Base-by-base conservation (phyloP, 2,888 invertebrate genomes). In the Chorisops tibialis region DNA sequence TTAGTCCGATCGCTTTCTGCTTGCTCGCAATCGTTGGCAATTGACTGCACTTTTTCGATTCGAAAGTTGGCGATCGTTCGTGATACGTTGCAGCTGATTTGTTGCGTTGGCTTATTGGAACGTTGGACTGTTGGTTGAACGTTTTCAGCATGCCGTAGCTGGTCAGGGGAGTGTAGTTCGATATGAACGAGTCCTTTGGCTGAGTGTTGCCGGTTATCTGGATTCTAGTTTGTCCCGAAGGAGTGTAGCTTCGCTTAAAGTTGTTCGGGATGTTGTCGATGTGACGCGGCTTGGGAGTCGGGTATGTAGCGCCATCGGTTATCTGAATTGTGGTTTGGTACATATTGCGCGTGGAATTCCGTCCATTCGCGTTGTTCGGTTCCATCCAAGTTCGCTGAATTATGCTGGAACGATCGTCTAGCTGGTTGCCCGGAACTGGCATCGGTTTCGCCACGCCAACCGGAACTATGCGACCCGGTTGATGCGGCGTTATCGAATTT, bases 391-490 rank as follows among this genome's bases (percentile, higher is more conserved):
- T 43, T 12, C 50, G 48, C 37, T 62, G 62, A 22, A 43, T 56
- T 21, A 62, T 58, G 30, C 49, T 62, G 3, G 58, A 38, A 11
- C 41, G 6, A 11, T 38, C n/a, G 19, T 7, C 4, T 4, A 12
- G 22, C 12, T 9, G 22, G 4, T 64, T 63, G 24, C 4, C 24
- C 7, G 30, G 9, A 5, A 2, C 1, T 18, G 71, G 75, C 72
- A 77, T 77, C 9, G 77, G 77, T 52, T 76, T 77, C 35, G 77
- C 76, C 59, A 78, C 77, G 9, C 77, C 77, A 35, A 77, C 73
- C 1, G 77, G 77, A 35, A 78, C 77, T 35, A 77, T 66, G 14
- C 76, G 69, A 0, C 75, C 72, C 0, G 77, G 76, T 37, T 75
- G 69, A 52, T 75, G 73, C 1, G 77, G 76, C 4, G 71, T 69